Base-by-base conservation (phyloP, 2,113 vertebrate genomes). In the Hyperoodon ampullatus region DNA sequence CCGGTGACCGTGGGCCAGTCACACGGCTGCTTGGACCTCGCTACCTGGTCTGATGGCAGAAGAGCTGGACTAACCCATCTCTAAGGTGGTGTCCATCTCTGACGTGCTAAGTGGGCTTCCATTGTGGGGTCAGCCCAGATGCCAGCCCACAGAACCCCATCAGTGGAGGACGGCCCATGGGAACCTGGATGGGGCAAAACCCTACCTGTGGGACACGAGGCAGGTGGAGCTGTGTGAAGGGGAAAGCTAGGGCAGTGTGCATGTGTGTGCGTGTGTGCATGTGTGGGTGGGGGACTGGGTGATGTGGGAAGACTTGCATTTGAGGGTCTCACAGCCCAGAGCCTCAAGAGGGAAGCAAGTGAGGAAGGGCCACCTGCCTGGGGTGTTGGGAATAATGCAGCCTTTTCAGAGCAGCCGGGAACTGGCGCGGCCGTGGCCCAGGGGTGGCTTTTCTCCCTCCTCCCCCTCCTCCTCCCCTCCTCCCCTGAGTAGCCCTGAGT, bases 211-310 rank as follows among this genome's bases (percentile, higher is more conserved):
- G 28, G 28, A 21, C 15, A 28, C 0, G 1, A 11, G 30, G 65
- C 14, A 18, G 30, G 53, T 2, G 0, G 16, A 35, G 53, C 8
- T 7, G 9, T 9, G 3, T 21, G 44, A 9, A 6, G 1, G 77
- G 47, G 65, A 6, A 44, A 33, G 58, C 72, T 35, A 10, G 75
- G 72, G 19, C 19, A 12, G 50, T 3, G 11, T 3, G 55, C 3
- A 0, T 1, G 26, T 9, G 47, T n/a, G 61, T 15, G 30, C 1
- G 1, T 13, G 42, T 0, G 4, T 13, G 21, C 35, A 28, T 30
- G 30, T 4, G 10, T 9, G 26, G 12, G 15, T 15, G 30, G 4
- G 19, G 26, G 70, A 14, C 9, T 15, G 30, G 58, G 63, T 39
- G 70, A 24, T 2, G 10, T 0, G 2, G 30, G 88, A 39, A 58